Evolutionary conservation across 2,113 vertebrate genomes (phyloP), one percentile per base, ranked within the genome.

Genomic region (Girardinichthys multiradiatus): DNA sequence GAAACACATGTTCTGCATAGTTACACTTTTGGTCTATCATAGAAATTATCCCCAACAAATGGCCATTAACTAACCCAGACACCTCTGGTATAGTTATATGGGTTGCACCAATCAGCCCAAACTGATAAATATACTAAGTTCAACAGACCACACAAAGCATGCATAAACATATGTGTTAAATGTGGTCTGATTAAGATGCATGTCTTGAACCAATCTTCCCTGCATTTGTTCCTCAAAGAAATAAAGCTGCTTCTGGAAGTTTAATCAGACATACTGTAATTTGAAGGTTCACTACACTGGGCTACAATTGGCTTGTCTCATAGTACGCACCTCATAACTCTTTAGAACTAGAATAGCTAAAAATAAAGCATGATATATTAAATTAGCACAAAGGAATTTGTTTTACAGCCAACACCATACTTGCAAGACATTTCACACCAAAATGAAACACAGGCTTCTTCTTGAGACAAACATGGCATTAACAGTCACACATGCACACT

Each of bases 71-170:
- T 42, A 60, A 61, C n/a, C 54, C 51, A 45, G 74, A 88, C 74
- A 66, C 68, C 68, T 33, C 66, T 48, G 51, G 21, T 85, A 84
- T 82, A 90, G 92, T 90, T 84, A 76, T 75, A 91, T 86, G 67
- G 66, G 70, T 72, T 60, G 14, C 74, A 90, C 74, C 81, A 84
- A 92, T 89, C 61, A 76, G 39, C 77, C 80, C 5, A 37, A 61
- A 82, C 81, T 63, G 42, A 59, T 80, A 82, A 79, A 79, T 74
- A 77, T 57, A 65, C 67, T 12, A 19, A 33, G 48, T 70, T 84
- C 64, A 80, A 80, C 51, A 76, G 75, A 84, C 66, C 76, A 68
- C 66, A 87, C 5, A 24, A 72, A 74, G 31, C 71, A 74, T 65
- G 85, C 80, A 86, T 83, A 75, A 72, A 15, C 1, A 1, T 86